These are phyloP conservation scores for Microplitis demolitor DNA, from an alignment of 1,140 invertebrate genomes.

Conservation along the genomic window DNA sequence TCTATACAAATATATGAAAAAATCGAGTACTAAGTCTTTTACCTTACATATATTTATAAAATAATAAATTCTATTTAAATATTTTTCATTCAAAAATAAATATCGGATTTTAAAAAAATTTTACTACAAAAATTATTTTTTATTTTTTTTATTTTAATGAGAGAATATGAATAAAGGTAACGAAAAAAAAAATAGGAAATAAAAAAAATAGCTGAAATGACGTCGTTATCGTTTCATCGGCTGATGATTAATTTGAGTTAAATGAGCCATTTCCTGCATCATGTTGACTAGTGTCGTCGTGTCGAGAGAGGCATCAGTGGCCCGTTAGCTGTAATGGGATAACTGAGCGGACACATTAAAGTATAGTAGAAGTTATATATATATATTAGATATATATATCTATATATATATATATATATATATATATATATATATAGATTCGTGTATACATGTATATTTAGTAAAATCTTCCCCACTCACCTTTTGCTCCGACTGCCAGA, in stretches of 20 bases:
- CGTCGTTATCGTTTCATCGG: constrained; percentile 2
- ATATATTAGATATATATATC: constrained; percentile 14
- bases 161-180: too few species aligned
- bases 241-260: not conserved
- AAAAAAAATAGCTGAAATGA: not conserved
- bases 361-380: not conserved
- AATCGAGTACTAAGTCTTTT: too few species aligned
- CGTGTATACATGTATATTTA: not conserved
- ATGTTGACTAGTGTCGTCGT: not conserved
- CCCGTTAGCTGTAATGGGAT: constrained; percentile 12
- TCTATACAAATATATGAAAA: too few species aligned
- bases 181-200: not conserved
- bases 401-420: constrained; percentile 16
- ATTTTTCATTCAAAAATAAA: too few species aligned
- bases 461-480: too few species aligned
- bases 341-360: constrained; percentile 1
- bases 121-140: not conserved
- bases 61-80: too few species aligned
- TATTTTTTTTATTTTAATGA: too few species aligned
- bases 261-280: constrained; percentile 18
- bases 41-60: too few species aligned
- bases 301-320: not conserved
- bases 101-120: too few species aligned
- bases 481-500: too few species aligned
- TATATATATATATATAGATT: constrained; percentile 5